Evolutionary conservation across 1,140 invertebrate genomes (phyloP).

Genomic region (Capitella teleta): DNA sequence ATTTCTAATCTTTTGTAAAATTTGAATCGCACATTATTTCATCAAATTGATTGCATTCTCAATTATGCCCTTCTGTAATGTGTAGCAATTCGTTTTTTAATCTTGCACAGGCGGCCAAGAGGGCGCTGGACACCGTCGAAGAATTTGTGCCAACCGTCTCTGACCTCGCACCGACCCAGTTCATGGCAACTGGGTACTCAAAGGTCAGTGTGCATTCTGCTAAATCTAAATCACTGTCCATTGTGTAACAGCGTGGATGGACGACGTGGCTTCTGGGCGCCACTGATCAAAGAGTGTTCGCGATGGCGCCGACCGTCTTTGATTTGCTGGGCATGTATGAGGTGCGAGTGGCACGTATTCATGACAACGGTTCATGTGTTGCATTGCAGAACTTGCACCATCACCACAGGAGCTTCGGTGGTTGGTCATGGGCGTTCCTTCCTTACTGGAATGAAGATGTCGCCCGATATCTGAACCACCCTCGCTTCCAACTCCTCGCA

Average conservation of each 20-base stretch:
- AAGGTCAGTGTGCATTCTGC: too few species aligned
- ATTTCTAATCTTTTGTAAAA: background rate
- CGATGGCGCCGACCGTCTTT: conserved; percentile 31
- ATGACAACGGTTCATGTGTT: background rate
- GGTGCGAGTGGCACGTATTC: conserved; percentile 13
- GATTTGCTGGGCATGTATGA: conserved; percentile 27
- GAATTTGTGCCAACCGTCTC: background rate
- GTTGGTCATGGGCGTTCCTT: conserved; percentile 28
- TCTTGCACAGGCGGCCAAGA: conserved; percentile 5
- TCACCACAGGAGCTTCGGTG: conserved; percentile 24
- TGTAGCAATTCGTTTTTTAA: too few species aligned
- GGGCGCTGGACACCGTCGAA: background rate
- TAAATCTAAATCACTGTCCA: too few species aligned
- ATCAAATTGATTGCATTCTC: too few species aligned
- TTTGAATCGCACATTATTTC: too few species aligned
- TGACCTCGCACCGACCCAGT: background rate
- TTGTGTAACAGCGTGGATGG: conserved; percentile 31
- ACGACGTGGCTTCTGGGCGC: conserved; percentile 32
- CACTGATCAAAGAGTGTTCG: conserved; percentile 30
- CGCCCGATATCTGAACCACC: conserved; percentile 20
- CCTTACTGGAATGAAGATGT: conserved; percentile 24
- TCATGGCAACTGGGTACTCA: background rate
- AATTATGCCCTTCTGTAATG: too few species aligned
- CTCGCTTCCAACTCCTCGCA: conserved; percentile 20
- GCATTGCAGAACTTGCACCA: conserved; percentile 25